Conservation (phyloP, 1,140 invertebrate species). For the Latrodectus geometricus region DNA sequence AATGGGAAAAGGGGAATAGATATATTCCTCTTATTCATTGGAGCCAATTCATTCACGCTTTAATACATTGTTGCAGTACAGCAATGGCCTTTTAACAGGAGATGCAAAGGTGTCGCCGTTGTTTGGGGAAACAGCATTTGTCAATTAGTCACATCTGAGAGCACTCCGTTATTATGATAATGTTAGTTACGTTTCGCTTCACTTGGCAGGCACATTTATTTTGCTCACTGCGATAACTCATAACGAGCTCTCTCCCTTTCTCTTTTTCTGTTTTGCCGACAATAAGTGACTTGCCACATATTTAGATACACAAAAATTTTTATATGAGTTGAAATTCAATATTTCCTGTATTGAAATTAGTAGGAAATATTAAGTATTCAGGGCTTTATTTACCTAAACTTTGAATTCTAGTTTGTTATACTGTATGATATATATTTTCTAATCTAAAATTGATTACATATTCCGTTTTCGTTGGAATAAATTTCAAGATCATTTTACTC, state of each 20-base stretch:
- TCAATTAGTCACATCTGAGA: slow-evolving; percentile 59
- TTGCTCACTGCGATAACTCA: slow-evolving; percentile 47
- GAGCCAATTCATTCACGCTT: slow-evolving; percentile 37
- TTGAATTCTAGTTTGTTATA: too few species aligned
- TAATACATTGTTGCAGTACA: slow-evolving; percentile 50
- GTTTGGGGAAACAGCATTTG: slow-evolving; percentile 59
- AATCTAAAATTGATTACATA: too few species aligned
- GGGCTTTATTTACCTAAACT: too few species aligned
- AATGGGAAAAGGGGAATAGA: slow-evolving; percentile 5
- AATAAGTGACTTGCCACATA: too few species aligned
- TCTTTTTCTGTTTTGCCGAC: too few species aligned
- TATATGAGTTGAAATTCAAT: too few species aligned
- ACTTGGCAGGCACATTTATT: slow-evolving; percentile 39
- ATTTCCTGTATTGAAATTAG: too few species aligned
- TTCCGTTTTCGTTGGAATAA: too few species aligned
- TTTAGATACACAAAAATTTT: too few species aligned
- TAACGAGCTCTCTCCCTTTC: slow-evolving; percentile 21
- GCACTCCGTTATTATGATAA: slow-evolving; percentile 58
- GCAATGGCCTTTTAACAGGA: slow-evolving; percentile 53
- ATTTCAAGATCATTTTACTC: too few species aligned
- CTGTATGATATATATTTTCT: too few species aligned
- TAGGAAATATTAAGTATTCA: too few species aligned
- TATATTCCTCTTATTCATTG: slow-evolving; percentile 31
- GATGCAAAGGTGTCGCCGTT: slow-evolving; percentile 56
- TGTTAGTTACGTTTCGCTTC: slow-evolving; percentile 34